Evolutionary conservation across 1,140 invertebrate genomes (phyloP).

Genomic region (Neodiprion pinetum): DNA sequence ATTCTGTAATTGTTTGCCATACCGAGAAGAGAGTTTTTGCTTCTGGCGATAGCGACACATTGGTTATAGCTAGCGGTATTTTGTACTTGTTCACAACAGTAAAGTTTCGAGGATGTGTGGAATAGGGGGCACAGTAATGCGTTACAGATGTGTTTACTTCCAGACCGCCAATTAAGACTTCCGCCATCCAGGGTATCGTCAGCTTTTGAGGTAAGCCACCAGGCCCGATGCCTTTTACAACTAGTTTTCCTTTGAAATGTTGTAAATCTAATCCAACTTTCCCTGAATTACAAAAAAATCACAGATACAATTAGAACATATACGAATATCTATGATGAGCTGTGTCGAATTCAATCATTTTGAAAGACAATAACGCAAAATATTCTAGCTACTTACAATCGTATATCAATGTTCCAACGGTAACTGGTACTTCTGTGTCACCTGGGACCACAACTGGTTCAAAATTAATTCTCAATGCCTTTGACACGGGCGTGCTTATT

Average conservation of each 20-base stretch:
- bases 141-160: slow-evolving; percentile 63
- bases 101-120: slow-evolving; percentile 63
- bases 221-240: slow-evolving; percentile 70
- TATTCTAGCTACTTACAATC: slow-evolving; percentile 70
- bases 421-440: slow-evolving; percentile 66
- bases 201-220: slow-evolving; percentile 68
- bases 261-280: slow-evolving; percentile 63
- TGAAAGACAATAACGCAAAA: slow-evolving; percentile 1
- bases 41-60: slow-evolving; percentile 70
- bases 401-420: slow-evolving; percentile 76
- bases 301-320: background rate
- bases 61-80: slow-evolving; percentile 73
- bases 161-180: slow-evolving; percentile 65
- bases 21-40: slow-evolving; percentile 69
- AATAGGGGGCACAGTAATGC: slow-evolving; percentile 65
- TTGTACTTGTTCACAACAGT: slow-evolving; percentile 76
- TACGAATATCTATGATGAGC: slow-evolving; percentile 4
- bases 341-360: background rate
- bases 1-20: slow-evolving; percentile 37
- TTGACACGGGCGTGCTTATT: slow-evolving; percentile 66
- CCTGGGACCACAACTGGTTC: slow-evolving; percentile 70
- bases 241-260: slow-evolving; percentile 71
- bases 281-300: slow-evolving; percentile 54
- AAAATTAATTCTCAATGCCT: slow-evolving; percentile 68
- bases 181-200: slow-evolving; percentile 66